Conservation (phyloP, 2,797 vertebrate species). For the Nothura maculosa region DNA sequence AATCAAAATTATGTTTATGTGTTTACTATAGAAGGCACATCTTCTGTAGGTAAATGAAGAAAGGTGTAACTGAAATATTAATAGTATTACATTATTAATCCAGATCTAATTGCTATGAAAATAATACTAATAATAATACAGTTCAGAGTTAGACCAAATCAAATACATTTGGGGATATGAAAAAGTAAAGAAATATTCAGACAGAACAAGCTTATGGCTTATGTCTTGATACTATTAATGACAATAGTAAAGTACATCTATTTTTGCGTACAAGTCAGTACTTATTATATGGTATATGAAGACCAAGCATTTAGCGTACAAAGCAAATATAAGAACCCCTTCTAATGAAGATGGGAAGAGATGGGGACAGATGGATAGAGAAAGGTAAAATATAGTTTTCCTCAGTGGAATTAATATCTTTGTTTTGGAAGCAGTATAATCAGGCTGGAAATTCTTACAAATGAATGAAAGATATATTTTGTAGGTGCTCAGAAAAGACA, state of each 20-base stretch:
- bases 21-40: too few relatives aligned
- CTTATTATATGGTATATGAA: accelerated
- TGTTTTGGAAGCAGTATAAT: not conserved
- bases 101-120: not conserved
- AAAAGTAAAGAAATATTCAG: not conserved
- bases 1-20: not conserved
- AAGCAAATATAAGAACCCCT: not conserved
- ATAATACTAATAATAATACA: not conserved
- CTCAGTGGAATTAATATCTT: not conserved
- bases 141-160: not conserved
- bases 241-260: not conserved
- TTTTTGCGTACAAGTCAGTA: not conserved
- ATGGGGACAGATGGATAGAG: too few relatives aligned
- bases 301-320: not conserved
- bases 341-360: too few relatives aligned
- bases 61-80: not conserved
- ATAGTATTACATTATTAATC: not conserved
- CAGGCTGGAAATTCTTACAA: not conserved
- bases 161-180: not conserved
- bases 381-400: not conserved
- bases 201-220: not conserved
- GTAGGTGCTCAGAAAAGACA: not conserved
- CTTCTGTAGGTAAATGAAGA: not conserved
- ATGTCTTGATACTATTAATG: not conserved
- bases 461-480: not conserved